Percentiles rank a stretch among this genome's conserved stretches.
These are phyloP conservation scores for Cromileptes altivelis DNA, from an alignment of 2,113 vertebrate genomes.

Conservation along the genomic window DNA sequence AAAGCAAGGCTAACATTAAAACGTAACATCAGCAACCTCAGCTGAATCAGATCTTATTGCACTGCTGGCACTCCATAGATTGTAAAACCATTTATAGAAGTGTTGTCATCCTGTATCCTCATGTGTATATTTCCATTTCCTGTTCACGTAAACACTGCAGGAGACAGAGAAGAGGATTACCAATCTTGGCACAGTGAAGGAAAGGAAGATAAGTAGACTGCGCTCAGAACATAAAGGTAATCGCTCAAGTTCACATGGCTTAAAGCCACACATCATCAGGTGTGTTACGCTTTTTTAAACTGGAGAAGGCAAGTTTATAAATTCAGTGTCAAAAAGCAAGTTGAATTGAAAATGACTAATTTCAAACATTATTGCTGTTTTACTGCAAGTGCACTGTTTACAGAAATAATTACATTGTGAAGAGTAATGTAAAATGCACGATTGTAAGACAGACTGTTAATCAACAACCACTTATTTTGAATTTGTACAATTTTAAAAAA, in stretches of 20 bases:
- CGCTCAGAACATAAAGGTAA: constrained; percentile 5
- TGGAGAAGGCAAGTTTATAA: neutral
- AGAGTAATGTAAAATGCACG: too few relatives aligned
- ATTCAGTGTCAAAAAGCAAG: neutral
- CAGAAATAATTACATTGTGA: too few relatives aligned
- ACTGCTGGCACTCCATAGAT: neutral
- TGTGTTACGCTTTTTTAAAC: neutral
- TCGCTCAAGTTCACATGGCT: neutral
- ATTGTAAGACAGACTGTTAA: too few relatives aligned
- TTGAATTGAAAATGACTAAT: neutral
- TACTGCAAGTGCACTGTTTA: too few relatives aligned
- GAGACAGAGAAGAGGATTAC: constrained; percentile 19
- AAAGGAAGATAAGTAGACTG: constrained; percentile 1
- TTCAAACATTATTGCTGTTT: neutral
- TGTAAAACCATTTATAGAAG: constrained; percentile 7
- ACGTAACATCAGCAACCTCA: neutral
- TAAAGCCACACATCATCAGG: neutral
- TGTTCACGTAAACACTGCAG: constrained; percentile 55
- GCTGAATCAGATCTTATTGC: neutral
- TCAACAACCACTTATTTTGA: too few relatives aligned
- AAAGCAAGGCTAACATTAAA: neutral
- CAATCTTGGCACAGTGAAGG: neutral
- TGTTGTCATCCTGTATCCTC: constrained; percentile 23
- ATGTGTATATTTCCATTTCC: constrained; percentile 58
- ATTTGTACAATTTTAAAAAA: too few relatives aligned